phyloP scores from a whole-genome alignment of 2,113 vertebrate species.

The Oryzias curvinotus region DNA sequence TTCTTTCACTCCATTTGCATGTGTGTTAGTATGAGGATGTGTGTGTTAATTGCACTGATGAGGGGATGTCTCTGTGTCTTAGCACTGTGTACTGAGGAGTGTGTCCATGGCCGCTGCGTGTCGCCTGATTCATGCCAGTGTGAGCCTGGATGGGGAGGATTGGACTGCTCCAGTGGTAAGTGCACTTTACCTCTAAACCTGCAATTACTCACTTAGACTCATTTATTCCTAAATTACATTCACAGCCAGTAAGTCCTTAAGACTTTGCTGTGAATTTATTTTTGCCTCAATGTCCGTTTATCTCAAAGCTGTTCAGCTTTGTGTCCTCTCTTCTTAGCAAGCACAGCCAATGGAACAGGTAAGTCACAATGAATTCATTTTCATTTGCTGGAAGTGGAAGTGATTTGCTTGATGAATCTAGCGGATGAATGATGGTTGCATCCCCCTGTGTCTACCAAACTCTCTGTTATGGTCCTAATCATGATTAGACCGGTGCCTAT shows the following conservation, averaged over 20 bases:
- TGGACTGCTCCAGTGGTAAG: constrained; percentile 99
- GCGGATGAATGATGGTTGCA: constrained; percentile 64
- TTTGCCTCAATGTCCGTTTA: constrained; percentile 53
- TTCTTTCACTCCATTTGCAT: constrained; percentile 29
- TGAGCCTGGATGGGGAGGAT: constrained; percentile 96
- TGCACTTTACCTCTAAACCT: constrained; percentile 64
- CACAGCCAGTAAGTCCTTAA: constrained; percentile 51
- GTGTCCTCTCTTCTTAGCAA: constrained; percentile 72
- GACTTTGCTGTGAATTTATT: constrained; percentile 54
- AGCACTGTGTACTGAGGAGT: constrained; percentile 97
- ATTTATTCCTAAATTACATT: constrained; percentile 55
- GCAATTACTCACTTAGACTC: constrained; percentile 49
- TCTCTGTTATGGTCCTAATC: constrained; percentile 65
- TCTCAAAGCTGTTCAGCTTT: constrained; percentile 73
- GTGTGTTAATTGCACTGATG: constrained; percentile 34
- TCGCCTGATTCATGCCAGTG: constrained; percentile 98
- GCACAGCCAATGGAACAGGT: constrained; percentile 72
- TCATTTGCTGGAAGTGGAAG: constrained; percentile 73
- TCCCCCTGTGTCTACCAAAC: constrained; percentile 34
- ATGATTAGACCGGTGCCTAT: constrained; percentile 63
- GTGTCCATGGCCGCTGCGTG: constrained; percentile 92
- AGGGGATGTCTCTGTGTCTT: constrained; percentile 51
- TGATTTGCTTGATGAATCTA: constrained; percentile 72
- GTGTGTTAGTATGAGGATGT: constrained; percentile 21
- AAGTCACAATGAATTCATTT: constrained; percentile 71